Evolutionary conservation across 2,797 vertebrate genomes (phyloP).

Genomic region (Fistularia tabacaria): DNA sequence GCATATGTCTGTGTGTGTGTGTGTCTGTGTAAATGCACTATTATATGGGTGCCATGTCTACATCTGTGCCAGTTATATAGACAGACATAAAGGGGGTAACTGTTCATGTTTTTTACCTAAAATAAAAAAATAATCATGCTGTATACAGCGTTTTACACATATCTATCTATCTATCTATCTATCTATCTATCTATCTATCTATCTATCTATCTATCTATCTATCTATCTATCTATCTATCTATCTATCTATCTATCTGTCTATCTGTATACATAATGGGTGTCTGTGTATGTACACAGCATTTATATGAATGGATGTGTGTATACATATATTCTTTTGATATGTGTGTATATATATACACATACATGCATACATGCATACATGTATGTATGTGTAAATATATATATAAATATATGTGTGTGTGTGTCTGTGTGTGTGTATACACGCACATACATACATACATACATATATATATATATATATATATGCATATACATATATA

Average conservation of each 20-base stretch:
- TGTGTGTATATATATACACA: background rate
- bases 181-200: background rate
- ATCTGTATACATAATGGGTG: background rate
- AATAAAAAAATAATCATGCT: too few species aligned
- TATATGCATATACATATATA: background rate
- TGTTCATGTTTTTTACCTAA: too few species aligned
- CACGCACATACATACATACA: background rate
- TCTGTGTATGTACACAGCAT: too few species aligned
- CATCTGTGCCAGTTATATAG: background rate
- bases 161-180: background rate
- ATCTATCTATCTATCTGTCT: background rate
- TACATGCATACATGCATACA: background rate
- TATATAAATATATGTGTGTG: background rate
- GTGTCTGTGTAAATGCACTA: constrained; percentile 6
- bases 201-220: background rate
- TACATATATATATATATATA: background rate
- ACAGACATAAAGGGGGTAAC: constrained; percentile 9
- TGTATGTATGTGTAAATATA: background rate
- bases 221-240: background rate
- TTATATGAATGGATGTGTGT: background rate
- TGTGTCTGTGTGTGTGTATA: background rate
- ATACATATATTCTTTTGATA: background rate
- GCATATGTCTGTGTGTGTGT: constrained; percentile 8
- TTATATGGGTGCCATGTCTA: too few species aligned
- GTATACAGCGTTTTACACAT: too few species aligned